phyloP scores from a whole-genome alignment of 2,888 invertebrate species.

The Scaptomyza caliginosa region DNA sequence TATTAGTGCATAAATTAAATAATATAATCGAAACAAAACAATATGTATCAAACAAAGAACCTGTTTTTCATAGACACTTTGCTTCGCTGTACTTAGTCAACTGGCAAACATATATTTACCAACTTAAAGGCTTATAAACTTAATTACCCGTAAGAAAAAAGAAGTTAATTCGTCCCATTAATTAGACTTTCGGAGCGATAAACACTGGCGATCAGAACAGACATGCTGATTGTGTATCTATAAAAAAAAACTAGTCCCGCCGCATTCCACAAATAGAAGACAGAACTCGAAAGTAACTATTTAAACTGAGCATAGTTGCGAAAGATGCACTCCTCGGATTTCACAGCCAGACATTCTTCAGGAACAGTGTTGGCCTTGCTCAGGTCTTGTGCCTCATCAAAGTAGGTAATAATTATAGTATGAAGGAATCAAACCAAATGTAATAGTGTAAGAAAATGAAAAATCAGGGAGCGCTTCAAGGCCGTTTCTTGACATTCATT shows the following conservation, averaged over 20 bases:
- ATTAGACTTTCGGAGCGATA: conserved; percentile 38
- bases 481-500: conserved; percentile 52
- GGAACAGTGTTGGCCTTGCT: conserved; percentile 44
- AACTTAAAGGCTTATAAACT: conserved; percentile 25
- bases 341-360: conserved; percentile 30
- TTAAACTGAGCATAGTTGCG: conserved; percentile 2
- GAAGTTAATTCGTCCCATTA: conserved; percentile 26
- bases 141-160: conserved; percentile 47
- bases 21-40: neutral
- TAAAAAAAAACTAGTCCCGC: conserved; percentile 41
- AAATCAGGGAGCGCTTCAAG: conserved; percentile 32
- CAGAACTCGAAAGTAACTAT: conserved; percentile 30
- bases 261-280: conserved; percentile 49
- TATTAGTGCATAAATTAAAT: conserved; percentile 25
- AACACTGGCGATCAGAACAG: neutral
- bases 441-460: neutral
- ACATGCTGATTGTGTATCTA: conserved; percentile 16
- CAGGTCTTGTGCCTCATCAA: conserved; percentile 21
- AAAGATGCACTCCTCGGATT: conserved; percentile 30
- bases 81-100: conserved; percentile 1
- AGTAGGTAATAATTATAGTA: neutral
- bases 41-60: conserved; percentile 9
- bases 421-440: neutral
- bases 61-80: conserved; percentile 28
- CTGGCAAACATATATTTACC: conserved; percentile 1